Evolutionary conservation across 2,888 invertebrate species (phyloP).

Genomic region (Himalopsyche anomala): DNA sequence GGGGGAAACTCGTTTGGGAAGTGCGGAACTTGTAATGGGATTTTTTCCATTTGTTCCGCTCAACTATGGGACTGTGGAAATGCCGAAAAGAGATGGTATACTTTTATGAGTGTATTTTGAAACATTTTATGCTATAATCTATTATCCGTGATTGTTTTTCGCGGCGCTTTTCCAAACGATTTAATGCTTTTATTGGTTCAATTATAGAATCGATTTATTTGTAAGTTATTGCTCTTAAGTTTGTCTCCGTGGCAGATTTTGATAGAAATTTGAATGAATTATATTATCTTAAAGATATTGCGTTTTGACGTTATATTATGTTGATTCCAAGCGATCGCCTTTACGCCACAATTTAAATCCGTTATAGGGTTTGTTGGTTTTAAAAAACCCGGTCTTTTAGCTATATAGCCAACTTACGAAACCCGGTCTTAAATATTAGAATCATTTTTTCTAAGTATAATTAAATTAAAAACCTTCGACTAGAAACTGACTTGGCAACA

Average conservation of each 20-base stretch:
- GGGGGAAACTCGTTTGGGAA: slow-evolving; percentile 63
- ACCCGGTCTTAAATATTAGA: too few species aligned
- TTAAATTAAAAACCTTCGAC: too few species aligned
- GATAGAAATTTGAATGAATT: neutral
- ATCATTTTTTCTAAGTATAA: too few species aligned
- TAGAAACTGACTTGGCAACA: too few species aligned
- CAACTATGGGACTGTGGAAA: slow-evolving; percentile 49
- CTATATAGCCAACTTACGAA: too few species aligned
- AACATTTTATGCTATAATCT: slow-evolving; percentile 62
- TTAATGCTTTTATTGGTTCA: slow-evolving; percentile 57
- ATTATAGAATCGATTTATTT: slow-evolving; percentile 55
- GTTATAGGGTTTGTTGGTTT: too few species aligned
- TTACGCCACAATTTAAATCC: too few species aligned
- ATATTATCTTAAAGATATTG: too few species aligned
- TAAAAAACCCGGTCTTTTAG: too few species aligned
- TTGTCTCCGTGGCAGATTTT: slow-evolving; percentile 3
- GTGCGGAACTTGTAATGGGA: slow-evolving; percentile 65
- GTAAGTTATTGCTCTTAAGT: slow-evolving; percentile 48
- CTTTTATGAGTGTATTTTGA: slow-evolving; percentile 58
- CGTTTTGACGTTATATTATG: too few species aligned
- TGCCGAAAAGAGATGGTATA: slow-evolving; percentile 52
- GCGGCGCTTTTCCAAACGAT: slow-evolving; percentile 55
- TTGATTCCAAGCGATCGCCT: too few species aligned
- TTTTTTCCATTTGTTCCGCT: slow-evolving; percentile 63
- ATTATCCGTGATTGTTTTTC: slow-evolving; percentile 62